Base-by-base conservation (phyloP, 2,888 invertebrate species). In the Bombylius major region DNA sequence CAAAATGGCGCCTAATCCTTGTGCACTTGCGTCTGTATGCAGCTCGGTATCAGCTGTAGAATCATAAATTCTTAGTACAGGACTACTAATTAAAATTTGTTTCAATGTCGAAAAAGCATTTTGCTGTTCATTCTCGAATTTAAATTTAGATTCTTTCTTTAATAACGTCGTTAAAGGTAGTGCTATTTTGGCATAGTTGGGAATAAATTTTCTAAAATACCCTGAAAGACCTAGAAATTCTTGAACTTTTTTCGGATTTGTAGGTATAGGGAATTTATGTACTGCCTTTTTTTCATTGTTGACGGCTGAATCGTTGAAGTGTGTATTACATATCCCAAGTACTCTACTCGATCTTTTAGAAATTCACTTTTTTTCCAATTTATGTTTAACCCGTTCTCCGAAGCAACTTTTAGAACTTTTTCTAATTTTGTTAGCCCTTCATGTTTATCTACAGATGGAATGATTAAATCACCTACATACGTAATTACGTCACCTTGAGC, bases 401-500 rank as follows among this genome's bases (percentile, higher is more conserved):
- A 36, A 8, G 36, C 36, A 36, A 36, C 36, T 36, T 36, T 8
- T 6, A 36, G 36, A 8, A 36, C 36, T 36, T 8, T 36, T 8
- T 36, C 36, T 8, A 36, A 36, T 36, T 36, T 36, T 8, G 8
- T 36, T 6, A 36, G 36, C 5, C 36, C 36, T 36, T 36, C 36
- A 6, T 36, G 5, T 6, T 46, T 48, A 13, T 51, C 50, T 36
- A 11, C 46, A 34, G 56, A 53, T 4, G 49, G 49, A 14, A 61
- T 52, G 9, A 62, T 55, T 3, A 61, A 39, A 46, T 62, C 60
- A 44, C 61, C 63, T 39, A 61, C 13, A 46, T 60, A 63, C 3
- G 54, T 12, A 1, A 55, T 6, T 13, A 61, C 32, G 4, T 58
- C 36, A 14, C 53, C 49, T 47, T 59, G 31, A 31, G 44, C 47